These are phyloP conservation scores for Myiotriccus ornatus DNA, from an alignment of 2,797 vertebrate genomes.

Conservation along the genomic window DNA sequence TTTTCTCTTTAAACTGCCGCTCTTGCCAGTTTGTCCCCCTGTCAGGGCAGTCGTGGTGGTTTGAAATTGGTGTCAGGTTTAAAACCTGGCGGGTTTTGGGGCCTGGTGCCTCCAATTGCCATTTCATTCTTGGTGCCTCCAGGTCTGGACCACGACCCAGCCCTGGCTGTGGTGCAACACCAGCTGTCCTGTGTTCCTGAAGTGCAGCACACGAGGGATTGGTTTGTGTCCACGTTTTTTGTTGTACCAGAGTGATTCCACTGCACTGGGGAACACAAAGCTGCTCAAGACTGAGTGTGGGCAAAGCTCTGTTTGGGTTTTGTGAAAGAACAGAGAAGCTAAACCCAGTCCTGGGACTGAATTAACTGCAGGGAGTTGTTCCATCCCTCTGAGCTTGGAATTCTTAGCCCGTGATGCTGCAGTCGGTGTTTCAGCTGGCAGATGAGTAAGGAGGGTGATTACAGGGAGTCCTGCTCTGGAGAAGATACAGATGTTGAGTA, in stretches of 20 bases:
- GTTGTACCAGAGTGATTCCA: neutral
- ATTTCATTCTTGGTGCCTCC: neutral
- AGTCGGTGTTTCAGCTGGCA: neutral
- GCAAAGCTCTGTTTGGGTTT: neutral
- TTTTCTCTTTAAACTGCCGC: neutral
- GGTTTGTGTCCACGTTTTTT: neutral
- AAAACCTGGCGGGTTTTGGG: neutral
- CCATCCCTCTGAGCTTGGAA: neutral
- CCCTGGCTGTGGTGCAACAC: neutral
- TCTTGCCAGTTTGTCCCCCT: neutral
- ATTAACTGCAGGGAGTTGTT: neutral
- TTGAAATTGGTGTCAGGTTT: neutral
- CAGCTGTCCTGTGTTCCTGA: neutral
- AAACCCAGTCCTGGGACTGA: neutral
- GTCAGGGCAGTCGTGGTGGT: accelerated
- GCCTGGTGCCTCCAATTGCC: neutral
- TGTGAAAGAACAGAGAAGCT: neutral
- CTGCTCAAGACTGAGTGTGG: neutral
- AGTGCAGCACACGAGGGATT: neutral
- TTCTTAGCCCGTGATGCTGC: neutral
- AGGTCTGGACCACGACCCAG: neutral
- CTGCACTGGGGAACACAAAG: neutral
- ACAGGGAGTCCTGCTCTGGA: neutral
- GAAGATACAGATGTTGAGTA: neutral
- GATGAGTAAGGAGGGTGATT: neutral